Conservation (phyloP, 2,888 invertebrate species). For the Drosophila ezoana region DNA sequence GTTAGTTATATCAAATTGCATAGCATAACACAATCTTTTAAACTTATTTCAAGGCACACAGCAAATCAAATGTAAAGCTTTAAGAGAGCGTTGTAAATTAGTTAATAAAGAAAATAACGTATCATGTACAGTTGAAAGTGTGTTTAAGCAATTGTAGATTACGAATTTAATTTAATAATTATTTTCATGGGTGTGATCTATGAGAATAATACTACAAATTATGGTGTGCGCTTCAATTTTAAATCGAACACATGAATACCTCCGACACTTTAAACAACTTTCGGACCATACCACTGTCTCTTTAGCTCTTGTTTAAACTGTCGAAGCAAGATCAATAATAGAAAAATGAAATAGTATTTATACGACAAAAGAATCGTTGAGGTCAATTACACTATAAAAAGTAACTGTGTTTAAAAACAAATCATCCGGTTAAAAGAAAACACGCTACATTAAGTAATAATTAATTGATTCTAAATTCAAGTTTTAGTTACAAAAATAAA, state of each 20-base stretch:
- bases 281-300: too few relatives aligned
- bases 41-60: slow-evolving; percentile 60
- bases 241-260: background rate
- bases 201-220: slow-evolving; percentile 17
- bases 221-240: slow-evolving; percentile 24
- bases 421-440: background rate
- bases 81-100: slow-evolving; percentile 29
- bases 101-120: slow-evolving; percentile 29
- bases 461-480: background rate
- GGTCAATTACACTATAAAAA: too few relatives aligned
- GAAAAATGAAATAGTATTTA: too few relatives aligned
- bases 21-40: background rate
- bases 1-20: slow-evolving; percentile 8
- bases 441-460: background rate
- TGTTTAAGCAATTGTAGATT: slow-evolving; percentile 27
- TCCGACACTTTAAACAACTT: too few relatives aligned
- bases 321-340: too few relatives aligned
- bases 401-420: too few relatives aligned
- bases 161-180: slow-evolving; percentile 8
- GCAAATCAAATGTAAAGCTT: slow-evolving; percentile 53
- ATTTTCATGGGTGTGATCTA: slow-evolving; percentile 8
- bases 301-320: too few relatives aligned
- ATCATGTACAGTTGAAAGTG: slow-evolving; percentile 26
- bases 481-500: slow-evolving; percentile 1
- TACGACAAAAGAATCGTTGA: too few relatives aligned